Evolutionary conservation across 2,888 invertebrate genomes (phyloP), one percentile per base, ranked within the genome.

Genomic region (Xylocampa areola): DNA sequence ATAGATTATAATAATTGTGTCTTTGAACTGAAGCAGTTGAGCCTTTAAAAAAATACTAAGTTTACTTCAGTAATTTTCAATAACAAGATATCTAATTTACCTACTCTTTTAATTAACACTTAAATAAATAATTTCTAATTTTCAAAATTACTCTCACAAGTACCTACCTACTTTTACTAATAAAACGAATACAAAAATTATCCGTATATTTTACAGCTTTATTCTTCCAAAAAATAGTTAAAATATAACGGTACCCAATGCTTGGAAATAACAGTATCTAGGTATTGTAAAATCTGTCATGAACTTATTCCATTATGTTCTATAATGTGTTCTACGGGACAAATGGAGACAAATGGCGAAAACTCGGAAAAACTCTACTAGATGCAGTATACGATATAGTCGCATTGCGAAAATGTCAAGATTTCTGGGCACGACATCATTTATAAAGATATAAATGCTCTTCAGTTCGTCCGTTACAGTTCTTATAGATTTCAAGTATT

Each of bases 261-360:
- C 1, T n/a, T n/a, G 2, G 4, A 27, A 37, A 51, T 23, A 30
- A 8, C 10, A 0, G 14, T 10, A 47, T 21, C 11, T 45, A 54
- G 40, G 11, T 47, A 62, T 33, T 29, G n/a, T 13, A 23, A 39
- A 66, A 50, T 49, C 44, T 36, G 43, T 49, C 16, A 2, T 35
- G 21, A 44, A 51, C 30, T n/a, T 59, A 21, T 67, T 48, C 50
- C 45, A 59, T 51, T 59, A 60, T 35, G 25, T 33, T 33, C n/a
- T 37, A 48, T 52, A 48, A 52, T 65, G 30, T 65, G 17, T 62
- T 50, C 50, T 23, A 21, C 36, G 25, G 17, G 33, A 67, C 61
- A 67, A 62, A 66, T 66, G 43, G 45, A 50, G 45, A 68, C 30
- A 35, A 47, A 68, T 62, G 36, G 17, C 37, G 62, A 68, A 68